phyloP scores from a whole-genome alignment of 2,113 vertebrate genomes.

The Psilopogon haemacephalus region DNA sequence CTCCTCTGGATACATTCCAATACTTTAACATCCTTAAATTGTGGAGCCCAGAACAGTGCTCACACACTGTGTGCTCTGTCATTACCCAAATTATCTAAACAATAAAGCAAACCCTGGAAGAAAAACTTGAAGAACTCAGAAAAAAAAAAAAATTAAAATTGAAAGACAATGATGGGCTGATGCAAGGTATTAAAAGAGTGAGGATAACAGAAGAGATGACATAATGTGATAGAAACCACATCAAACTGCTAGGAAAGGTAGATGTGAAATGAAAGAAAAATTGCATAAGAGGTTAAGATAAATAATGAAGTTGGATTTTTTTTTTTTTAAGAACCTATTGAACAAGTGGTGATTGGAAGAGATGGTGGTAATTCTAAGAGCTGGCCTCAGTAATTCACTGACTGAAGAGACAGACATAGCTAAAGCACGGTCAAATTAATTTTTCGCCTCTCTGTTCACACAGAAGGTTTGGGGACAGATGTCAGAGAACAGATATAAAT shows the following conservation, averaged over 20 bases:
- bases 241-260: neutral
- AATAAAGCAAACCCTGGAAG: neutral
- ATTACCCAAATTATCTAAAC: neutral
- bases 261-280: slow-evolving; percentile 50
- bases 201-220: neutral
- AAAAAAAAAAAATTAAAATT: neutral
- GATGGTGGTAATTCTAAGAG: slow-evolving; percentile 62
- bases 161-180: neutral
- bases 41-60: neutral
- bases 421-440: slow-evolving; percentile 75
- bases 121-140: neutral
- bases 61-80: neutral
- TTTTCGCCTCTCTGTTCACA: slow-evolving; percentile 62
- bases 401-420: slow-evolving; percentile 61
- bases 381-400: slow-evolving; percentile 66
- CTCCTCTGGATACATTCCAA: neutral
- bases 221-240: neutral
- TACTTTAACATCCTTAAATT: neutral
- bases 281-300: slow-evolving; percentile 58
- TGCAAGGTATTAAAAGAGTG: neutral
- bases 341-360: slow-evolving; percentile 67
- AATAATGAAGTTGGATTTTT: slow-evolving; percentile 51
- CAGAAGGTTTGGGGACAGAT: slow-evolving; percentile 55
- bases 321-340: slow-evolving; percentile 37
- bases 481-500: slow-evolving; percentile 71